Evolutionary conservation across 2,888 invertebrate genomes (phyloP), one percentile per base, ranked within the genome.

Genomic region (Hydrotaea cyrtoneurina): DNA sequence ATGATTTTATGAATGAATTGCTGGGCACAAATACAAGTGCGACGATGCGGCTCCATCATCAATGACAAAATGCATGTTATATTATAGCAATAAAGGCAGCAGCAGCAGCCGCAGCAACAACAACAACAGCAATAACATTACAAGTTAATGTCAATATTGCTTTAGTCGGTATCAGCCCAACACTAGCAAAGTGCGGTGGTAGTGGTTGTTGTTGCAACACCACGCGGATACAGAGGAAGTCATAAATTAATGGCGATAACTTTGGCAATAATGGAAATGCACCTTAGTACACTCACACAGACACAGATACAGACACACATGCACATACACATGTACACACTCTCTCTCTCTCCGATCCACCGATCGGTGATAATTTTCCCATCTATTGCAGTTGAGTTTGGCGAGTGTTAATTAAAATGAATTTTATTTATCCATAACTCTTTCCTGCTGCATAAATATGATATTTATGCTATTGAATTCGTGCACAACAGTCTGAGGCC

Each of bases 1-100:
- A 74, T 72, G 83, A 78, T 83, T 85, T 85, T 83, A 83, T 86
- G 81, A 86, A 85, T 85, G 86, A 86, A 85, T 79, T 77, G 76
- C 75, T 69, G 55, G 36, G 53, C 59, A 31, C 50, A 57, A 57
- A 39, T 17, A 39, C 21, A 55, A 23, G 43, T 15, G 26, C 15
- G 19, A 2, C 8, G 13, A 59, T 26, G 4, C 59, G 13, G n/a
- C 31, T 4, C 2, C 31, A 31, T 62, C 62, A 79, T n/a, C 78
- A 82, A 78, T 78, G 78, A 75, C 75, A 75, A 78, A 53, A 46
- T 69, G 46, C 71, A 59, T 78, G 66, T 19, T 74, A 66, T 74
- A 73, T 46, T 73, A n/a, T 36, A 10, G 43, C 69, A 69, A 66
- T 5, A 31, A 17, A 31, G n/a, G n/a, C n/a, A n/a, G n/a, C n/a